These are phyloP conservation scores for Ispidina lecontei DNA, from an alignment of 2,797 vertebrate species.

Conservation along the genomic window DNA sequence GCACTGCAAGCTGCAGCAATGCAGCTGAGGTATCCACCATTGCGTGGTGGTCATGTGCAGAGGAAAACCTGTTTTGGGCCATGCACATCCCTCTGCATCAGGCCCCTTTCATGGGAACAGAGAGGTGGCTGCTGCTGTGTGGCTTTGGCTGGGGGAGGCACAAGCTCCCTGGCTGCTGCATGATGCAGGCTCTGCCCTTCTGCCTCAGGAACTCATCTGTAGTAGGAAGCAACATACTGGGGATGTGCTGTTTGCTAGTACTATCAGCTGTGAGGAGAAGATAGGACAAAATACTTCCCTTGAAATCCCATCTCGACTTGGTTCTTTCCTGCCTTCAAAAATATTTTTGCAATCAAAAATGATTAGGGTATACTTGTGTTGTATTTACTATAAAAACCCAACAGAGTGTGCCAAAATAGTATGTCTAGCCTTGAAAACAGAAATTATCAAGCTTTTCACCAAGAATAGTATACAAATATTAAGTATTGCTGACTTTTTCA, in stretches of 20 bases:
- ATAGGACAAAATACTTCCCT: not conserved
- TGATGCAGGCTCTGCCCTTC: not conserved
- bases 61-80: not conserved
- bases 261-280: not conserved
- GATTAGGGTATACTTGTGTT: not conserved
- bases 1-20: not conserved
- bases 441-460: not conserved
- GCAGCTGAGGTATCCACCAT: not conserved
- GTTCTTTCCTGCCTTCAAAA: not conserved
- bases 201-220: not conserved
- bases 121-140: not conserved
- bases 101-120: not conserved
- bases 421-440: not conserved
- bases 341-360: not conserved
- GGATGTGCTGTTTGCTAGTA: not conserved
- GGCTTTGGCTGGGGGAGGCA: not conserved
- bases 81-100: not conserved
- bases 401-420: not conserved
- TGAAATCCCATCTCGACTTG: not conserved
- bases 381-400: not conserved
- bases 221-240: not conserved
- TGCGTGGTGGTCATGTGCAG: not conserved
- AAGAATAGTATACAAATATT: not conserved
- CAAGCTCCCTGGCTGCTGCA: not conserved
- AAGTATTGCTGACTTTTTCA: not conserved